Conservation (phyloP, 2,797 vertebrate species). For the Craterocephalus amniculus region DNA sequence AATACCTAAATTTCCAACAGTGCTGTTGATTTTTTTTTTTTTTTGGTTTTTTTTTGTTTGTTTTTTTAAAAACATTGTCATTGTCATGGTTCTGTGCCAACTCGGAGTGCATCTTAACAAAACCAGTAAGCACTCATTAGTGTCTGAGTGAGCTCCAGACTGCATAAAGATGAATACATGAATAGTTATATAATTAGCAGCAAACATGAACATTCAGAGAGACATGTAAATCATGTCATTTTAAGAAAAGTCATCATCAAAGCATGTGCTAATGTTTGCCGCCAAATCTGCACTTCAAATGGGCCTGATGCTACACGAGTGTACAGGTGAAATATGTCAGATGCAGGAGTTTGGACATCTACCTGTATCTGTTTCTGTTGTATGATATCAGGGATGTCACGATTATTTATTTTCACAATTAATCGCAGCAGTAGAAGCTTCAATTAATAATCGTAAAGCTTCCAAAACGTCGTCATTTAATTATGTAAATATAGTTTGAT, state of each 20-base stretch:
- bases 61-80: background rate
- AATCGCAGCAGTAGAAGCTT: no score
- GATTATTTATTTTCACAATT: no score
- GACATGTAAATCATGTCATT: constrained; percentile 1
- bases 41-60: background rate
- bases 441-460: no score
- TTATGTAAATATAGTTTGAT: no score
- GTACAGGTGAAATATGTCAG: background rate
- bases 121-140: constrained; percentile 15
- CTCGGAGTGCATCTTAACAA: constrained; percentile 13
- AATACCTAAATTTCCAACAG: background rate
- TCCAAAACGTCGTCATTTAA: no score
- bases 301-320: background rate
- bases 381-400: no score
- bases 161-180: constrained; percentile 46
- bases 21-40: background rate
- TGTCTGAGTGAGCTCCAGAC: constrained; percentile 13
- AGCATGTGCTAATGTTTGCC: background rate
- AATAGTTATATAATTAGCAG: constrained; percentile 46
- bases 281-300: background rate
- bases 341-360: background rate
- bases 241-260: constrained; percentile 22
- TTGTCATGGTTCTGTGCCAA: background rate
- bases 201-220: constrained; percentile 9
- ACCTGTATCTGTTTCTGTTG: background rate